These are phyloP conservation scores for Procavia capensis DNA, from an alignment of 2,113 vertebrate species.

Conservation along the genomic window DNA sequence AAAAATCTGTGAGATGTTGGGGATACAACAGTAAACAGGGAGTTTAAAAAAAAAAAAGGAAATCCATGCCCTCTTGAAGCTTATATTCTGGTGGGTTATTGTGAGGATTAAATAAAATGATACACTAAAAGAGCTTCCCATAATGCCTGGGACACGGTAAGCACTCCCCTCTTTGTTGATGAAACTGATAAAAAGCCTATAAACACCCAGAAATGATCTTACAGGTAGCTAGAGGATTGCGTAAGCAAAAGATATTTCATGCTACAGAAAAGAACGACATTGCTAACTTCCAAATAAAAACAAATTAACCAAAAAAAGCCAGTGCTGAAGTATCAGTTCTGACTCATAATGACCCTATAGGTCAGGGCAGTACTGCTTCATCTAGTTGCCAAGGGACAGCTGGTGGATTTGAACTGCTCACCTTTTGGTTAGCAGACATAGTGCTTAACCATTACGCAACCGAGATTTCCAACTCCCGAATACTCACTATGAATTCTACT, in stretches of 20 bases:
- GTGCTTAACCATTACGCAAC: too few relatives aligned
- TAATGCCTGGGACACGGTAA: not conserved
- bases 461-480: too few relatives aligned
- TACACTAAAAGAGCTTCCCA: not conserved
- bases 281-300: not conserved
- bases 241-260: not conserved
- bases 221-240: not conserved
- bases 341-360: too few relatives aligned
- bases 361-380: too few relatives aligned
- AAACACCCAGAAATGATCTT: not conserved
- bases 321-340: too few relatives aligned
- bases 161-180: not conserved
- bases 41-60: too few relatives aligned
- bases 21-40: not conserved
- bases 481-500: constrained; percentile 35
- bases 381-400: too few relatives aligned
- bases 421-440: too few relatives aligned
- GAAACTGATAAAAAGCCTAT: not conserved
- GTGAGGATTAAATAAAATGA: not conserved
- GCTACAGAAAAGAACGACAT: not conserved
- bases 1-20: not conserved
- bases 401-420: too few relatives aligned
- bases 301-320: too few relatives aligned
- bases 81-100: not conserved
- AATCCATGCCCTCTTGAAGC: not conserved